Percentiles rank a stretch among this genome's conserved stretches.
Evolutionary conservation across 2,888 invertebrate genomes (phyloP).

Genomic region (Xanthia icteritia): DNA sequence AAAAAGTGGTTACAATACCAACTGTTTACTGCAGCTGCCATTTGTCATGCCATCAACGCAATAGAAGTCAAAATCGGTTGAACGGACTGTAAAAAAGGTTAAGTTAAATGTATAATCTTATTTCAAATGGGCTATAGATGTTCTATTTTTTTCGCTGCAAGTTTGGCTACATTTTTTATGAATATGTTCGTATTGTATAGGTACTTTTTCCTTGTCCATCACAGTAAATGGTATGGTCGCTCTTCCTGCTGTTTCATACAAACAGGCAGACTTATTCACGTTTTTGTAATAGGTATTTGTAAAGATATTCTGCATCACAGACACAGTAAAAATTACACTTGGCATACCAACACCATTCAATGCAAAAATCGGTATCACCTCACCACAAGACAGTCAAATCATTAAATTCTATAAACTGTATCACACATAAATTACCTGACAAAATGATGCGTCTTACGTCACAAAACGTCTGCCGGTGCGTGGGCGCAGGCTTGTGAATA

Average conservation of each 20-base stretch:
- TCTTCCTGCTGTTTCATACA: not conserved
- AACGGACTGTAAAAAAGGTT: too few species aligned
- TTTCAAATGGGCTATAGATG: not conserved
- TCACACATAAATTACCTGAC: slow-evolving; percentile 19
- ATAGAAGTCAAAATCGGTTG: too few species aligned
- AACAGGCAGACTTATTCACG: too few species aligned
- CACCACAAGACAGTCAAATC: not conserved
- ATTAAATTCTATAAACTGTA: slow-evolving; percentile 8
- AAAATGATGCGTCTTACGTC: slow-evolving; percentile 27
- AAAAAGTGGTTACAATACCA: too few species aligned
- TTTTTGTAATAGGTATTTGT: not conserved
- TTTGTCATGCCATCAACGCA: too few species aligned
- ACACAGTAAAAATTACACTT: not conserved
- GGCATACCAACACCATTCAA: not conserved
- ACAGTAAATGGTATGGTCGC: too few species aligned
- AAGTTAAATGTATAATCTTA: too few species aligned
- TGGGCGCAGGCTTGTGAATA: slow-evolving; percentile 42
- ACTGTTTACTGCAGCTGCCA: too few species aligned
- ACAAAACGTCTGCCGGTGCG: slow-evolving; percentile 28
- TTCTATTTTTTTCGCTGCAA: slow-evolving; percentile 2
- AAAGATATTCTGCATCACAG: not conserved
- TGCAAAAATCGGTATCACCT: slow-evolving; percentile 1
- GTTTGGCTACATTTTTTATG: not conserved
- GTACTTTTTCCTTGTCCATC: not conserved
- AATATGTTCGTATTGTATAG: not conserved